A percentile compares a stretch with the other conserved stretches of the same genome.
These are phyloP conservation scores for Andrena cerasifolii DNA, from an alignment of 1,140 invertebrate species.

Conservation along the genomic window DNA sequence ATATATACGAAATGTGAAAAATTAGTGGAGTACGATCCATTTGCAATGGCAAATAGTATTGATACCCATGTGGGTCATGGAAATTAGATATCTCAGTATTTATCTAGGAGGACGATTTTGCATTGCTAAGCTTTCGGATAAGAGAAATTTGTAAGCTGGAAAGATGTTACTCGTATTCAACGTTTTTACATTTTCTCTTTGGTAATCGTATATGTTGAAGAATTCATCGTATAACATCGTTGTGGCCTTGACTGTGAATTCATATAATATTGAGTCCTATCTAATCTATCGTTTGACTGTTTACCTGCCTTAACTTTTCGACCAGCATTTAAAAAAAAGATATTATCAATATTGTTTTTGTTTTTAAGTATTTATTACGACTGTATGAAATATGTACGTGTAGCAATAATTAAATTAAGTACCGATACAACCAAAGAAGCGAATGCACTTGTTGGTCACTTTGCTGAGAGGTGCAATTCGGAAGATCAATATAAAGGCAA, in stretches of 20 bases:
- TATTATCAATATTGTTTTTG: conserved; percentile 48
- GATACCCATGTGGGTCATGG: conserved; percentile 28
- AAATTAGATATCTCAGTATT: conserved; percentile 43
- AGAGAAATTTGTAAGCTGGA: conserved; percentile 54
- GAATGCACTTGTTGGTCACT: conserved; percentile 56
- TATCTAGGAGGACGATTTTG: conserved; percentile 32
- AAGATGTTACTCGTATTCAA: conserved; percentile 44
- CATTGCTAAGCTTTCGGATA: conserved; percentile 14
- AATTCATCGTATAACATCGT: conserved; percentile 44
- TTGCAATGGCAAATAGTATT: conserved; percentile 52
- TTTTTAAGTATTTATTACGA: conserved; percentile 65
- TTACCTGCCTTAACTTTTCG: conserved; percentile 33
- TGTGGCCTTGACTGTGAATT: conserved; percentile 57
- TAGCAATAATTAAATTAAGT: conserved; percentile 72
- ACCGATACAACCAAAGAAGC: conserved; percentile 73
- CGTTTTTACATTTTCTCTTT: conserved; percentile 40
- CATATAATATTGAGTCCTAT: conserved; percentile 24
- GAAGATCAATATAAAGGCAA: conserved; percentile 32
- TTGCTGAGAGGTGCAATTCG: conserved; percentile 43
- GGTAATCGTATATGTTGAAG: conserved; percentile 38
- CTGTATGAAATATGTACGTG: conserved; percentile 56
- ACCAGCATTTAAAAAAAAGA: conserved; percentile 42
- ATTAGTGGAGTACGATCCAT: conserved; percentile 41
- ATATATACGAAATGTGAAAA: conserved; percentile 17
- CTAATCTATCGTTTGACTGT: conserved; percentile 25